Conservation (phyloP, 2,797 vertebrate species). For the Ctenochaetus hawaiiensis region DNA sequence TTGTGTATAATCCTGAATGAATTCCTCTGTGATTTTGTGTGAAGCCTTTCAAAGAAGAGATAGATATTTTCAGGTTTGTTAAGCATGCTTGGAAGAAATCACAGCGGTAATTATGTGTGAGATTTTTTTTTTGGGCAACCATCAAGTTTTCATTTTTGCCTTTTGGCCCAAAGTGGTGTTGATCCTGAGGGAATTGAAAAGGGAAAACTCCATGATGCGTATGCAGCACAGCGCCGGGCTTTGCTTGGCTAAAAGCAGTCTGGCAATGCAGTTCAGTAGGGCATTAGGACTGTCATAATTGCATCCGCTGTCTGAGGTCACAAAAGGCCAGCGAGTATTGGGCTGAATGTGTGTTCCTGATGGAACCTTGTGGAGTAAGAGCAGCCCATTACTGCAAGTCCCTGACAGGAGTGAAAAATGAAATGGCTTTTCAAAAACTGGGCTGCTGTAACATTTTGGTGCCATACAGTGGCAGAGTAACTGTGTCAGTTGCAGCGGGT, state of each 20-base stretch:
- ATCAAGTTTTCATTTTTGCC: conserved; percentile 37
- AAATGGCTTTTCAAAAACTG: conserved; percentile 78
- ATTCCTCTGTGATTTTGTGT: neutral
- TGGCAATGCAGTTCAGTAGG: conserved; percentile 58
- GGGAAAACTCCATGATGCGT: conserved; percentile 23
- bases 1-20: conserved; percentile 33
- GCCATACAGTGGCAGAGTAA: conserved; percentile 65
- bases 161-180: conserved; percentile 39
- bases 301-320: conserved; percentile 78
- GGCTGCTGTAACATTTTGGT: conserved; percentile 67
- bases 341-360: conserved; percentile 69
- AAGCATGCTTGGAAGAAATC: neutral
- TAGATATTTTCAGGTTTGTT: conserved; percentile 21
- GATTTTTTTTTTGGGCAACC: conserved; percentile 1
- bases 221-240: conserved; percentile 26
- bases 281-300: conserved; percentile 77
- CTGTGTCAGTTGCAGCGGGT: conserved; percentile 68
- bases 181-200: conserved; percentile 27
- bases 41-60: neutral
- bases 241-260: conserved; percentile 58
- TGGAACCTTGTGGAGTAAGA: conserved; percentile 71
- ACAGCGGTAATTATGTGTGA: neutral
- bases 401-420: conserved; percentile 75
- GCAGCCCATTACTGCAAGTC: conserved; percentile 74
- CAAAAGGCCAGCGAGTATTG: conserved; percentile 64